Evolutionary conservation across 2,797 vertebrate species (phyloP).

Genomic region (Galago senegalensis): DNA sequence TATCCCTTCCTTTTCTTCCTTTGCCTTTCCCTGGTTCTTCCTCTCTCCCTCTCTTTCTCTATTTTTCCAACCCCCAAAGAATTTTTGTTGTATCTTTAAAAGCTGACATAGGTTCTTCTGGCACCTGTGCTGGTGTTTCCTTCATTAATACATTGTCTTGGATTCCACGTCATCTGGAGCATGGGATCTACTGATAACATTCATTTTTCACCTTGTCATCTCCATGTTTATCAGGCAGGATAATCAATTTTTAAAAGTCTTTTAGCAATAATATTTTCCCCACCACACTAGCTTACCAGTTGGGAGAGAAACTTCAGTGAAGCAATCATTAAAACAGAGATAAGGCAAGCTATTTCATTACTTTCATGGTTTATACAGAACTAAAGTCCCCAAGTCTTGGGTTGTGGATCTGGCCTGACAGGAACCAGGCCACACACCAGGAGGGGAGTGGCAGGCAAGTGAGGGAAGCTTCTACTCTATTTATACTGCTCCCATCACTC

Average conservation of each 20-base stretch:
- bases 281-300: not conserved
- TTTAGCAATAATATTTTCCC: slow-evolving; percentile 63
- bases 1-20: not conserved
- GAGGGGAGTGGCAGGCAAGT: too few species aligned
- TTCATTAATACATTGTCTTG: slow-evolving; percentile 23
- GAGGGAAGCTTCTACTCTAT: too few species aligned
- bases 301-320: slow-evolving; percentile 67
- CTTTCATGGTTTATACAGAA: not conserved
- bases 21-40: too few species aligned
- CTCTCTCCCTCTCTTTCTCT: not conserved
- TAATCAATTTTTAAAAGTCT: slow-evolving; percentile 78
- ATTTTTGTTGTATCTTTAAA: not conserved
- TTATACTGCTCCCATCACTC: too few species aligned
- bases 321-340: slow-evolving; percentile 54
- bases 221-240: slow-evolving; percentile 64
- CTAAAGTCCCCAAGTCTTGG: too few species aligned
- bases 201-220: slow-evolving; percentile 61
- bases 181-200: slow-evolving; percentile 51
- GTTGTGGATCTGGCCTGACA: too few species aligned
- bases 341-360: slow-evolving; percentile 46
- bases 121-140: not conserved
- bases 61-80: not conserved
- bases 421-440: too few species aligned
- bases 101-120: not conserved
- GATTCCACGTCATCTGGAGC: slow-evolving; percentile 10